Percentiles rank a stretch among this genome's conserved stretches.
Evolutionary conservation across 2,797 vertebrate species (phyloP).

Genomic region (Lagocephalus sceleratus): DNA sequence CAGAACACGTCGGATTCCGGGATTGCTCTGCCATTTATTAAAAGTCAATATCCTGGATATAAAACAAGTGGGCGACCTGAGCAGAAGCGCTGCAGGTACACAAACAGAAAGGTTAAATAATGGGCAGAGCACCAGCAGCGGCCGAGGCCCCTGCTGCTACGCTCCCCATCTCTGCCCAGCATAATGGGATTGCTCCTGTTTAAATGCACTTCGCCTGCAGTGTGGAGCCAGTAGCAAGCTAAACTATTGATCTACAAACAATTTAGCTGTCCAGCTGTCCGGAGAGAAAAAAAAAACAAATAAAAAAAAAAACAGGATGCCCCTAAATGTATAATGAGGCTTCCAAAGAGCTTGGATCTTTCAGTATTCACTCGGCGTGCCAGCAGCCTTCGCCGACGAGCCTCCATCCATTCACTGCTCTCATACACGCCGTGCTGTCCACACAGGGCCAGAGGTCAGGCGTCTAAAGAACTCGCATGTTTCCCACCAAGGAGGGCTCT

Average conservation of each 20-base stretch:
- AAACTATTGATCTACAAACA: constrained; percentile 80
- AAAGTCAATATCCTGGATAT: too few relatives aligned
- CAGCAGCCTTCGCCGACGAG: constrained; percentile 42
- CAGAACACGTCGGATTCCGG: neutral
- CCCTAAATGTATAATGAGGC: constrained; percentile 72
- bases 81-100: constrained; percentile 47
- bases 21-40: too few relatives aligned
- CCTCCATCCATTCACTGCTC: constrained; percentile 30
- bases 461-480: constrained; percentile 12
- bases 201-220: constrained; percentile 72
- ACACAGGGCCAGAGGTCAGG: constrained; percentile 33
- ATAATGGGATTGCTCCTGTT: constrained; percentile 74
- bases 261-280: constrained; percentile 71
- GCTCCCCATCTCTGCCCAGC: constrained; percentile 61
- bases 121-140: constrained; percentile 37
- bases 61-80: constrained; percentile 2
- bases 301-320: constrained; percentile 65
- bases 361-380: constrained; percentile 61
- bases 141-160: constrained; percentile 50
- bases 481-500: constrained; percentile 41
- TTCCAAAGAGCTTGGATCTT: constrained; percentile 47
- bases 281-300: constrained; percentile 45
- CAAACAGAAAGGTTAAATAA: constrained; percentile 61
- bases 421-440: constrained; percentile 22
- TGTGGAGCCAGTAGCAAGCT: constrained; percentile 61